A percentile compares a stretch with the other conserved stretches of the same genome.
These are phyloP conservation scores for Sciurus niger DNA, from an alignment of 2,113 vertebrate genomes.

Conservation along the genomic window DNA sequence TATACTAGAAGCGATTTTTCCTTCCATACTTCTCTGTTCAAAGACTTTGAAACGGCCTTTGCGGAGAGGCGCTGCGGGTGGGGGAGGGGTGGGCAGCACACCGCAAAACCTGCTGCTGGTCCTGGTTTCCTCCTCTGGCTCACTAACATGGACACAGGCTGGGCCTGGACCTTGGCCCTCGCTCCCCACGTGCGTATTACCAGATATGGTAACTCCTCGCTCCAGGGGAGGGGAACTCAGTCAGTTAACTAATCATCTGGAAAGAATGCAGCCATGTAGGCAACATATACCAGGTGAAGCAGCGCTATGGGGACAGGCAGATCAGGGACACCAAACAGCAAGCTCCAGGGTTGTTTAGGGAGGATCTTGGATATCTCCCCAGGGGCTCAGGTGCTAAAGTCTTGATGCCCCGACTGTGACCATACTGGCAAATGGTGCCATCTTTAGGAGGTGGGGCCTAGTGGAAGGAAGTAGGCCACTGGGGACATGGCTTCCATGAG, in stretches of 20 bases:
- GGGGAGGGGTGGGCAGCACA: too few species aligned
- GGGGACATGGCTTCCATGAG: not conserved
- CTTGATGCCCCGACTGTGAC: not conserved
- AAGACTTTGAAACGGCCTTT: not conserved
- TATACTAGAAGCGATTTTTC: not conserved
- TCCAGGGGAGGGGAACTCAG: not conserved
- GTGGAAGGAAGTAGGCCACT: not conserved
- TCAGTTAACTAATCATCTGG: not conserved
- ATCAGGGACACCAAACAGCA: not conserved
- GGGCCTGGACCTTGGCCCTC: not conserved
- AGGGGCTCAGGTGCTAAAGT: not conserved
- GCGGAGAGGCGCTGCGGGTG: not conserved
- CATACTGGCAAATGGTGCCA: not conserved
- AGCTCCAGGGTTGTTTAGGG: too few species aligned
- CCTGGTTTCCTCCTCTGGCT: not conserved
- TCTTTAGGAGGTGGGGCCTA: not conserved
- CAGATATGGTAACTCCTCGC: not conserved
- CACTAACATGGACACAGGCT: too few species aligned
- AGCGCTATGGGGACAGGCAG: not conserved
- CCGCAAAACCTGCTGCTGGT: rapidly evolving
- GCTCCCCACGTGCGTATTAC: too few species aligned
- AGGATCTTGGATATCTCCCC: too few species aligned
- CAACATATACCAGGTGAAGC: not conserved
- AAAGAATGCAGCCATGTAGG: not conserved
- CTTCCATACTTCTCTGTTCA: not conserved